Percentiles rank a stretch among this genome's conserved stretches.
Conservation (phyloP, 2,888 invertebrate species). For the Laspeyria flexula region DNA sequence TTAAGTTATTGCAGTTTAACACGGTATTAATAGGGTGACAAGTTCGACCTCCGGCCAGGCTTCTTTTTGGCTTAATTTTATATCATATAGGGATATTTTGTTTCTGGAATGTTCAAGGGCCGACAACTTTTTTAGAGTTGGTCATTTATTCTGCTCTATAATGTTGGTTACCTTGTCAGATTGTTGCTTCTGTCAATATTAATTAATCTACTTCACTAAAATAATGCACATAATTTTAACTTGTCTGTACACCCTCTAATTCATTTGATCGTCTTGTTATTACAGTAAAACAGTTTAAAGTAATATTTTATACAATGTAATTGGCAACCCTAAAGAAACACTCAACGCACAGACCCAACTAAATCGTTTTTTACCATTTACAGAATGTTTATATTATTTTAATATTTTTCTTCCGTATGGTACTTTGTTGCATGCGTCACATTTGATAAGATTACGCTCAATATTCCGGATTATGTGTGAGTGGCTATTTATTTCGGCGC, state of each 20-base stretch:
- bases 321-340: not conserved
- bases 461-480: constrained; percentile 34
- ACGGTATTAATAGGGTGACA: constrained; percentile 66
- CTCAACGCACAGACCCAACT: constrained; percentile 49
- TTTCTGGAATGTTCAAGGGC: constrained; percentile 17
- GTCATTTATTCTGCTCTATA: not conserved
- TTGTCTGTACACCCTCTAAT: too few species aligned
- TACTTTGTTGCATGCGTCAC: constrained; percentile 51
- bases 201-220: too few species aligned
- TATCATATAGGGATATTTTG: constrained; percentile 58
- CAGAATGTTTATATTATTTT: constrained; percentile 59
- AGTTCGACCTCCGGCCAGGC: constrained; percentile 61
- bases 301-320: not conserved
- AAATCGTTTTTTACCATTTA: constrained; percentile 66
- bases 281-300: too few species aligned
- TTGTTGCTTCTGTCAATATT: too few species aligned
- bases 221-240: too few species aligned
- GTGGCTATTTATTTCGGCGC: constrained; percentile 26
- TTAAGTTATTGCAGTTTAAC: constrained; percentile 68
- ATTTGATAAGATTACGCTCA: constrained; percentile 55
- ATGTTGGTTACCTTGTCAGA: not conserved
- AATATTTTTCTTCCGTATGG: constrained; percentile 58
- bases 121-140: not conserved
- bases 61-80: constrained; percentile 65
- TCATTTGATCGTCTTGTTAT: too few species aligned